These are phyloP conservation scores for Crotophaga sulcirostris DNA, from an alignment of 2,113 vertebrate genomes.

Conservation along the genomic window DNA sequence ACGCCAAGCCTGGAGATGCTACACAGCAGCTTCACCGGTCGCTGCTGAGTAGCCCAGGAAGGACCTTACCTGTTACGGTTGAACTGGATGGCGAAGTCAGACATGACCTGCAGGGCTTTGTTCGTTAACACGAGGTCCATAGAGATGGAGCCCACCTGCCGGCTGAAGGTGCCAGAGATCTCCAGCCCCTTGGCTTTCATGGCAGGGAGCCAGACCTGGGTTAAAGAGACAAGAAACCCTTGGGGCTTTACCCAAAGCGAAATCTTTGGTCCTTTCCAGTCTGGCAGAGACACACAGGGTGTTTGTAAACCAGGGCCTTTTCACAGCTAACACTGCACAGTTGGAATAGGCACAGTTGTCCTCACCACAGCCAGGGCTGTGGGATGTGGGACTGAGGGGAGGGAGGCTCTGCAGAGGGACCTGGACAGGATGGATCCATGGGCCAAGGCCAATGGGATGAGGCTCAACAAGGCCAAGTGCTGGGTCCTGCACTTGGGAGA, in stretches of 20 bases:
- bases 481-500: too few species aligned
- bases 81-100: slow-evolving; percentile 97
- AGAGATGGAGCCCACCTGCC: slow-evolving; percentile 89
- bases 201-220: slow-evolving; percentile 93
- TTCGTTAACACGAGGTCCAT: slow-evolving; percentile 95
- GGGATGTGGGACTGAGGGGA: too few species aligned
- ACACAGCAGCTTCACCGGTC: accelerated
- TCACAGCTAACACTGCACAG: neutral
- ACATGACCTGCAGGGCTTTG: slow-evolving; percentile 97
- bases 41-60: accelerated
- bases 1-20: accelerated
- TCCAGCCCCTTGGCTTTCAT: slow-evolving; percentile 98
- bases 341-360: too few species aligned
- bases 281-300: accelerated
- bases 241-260: neutral
- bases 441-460: too few species aligned
- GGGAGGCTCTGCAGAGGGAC: too few species aligned
- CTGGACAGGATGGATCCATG: too few species aligned
- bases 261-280: neutral
- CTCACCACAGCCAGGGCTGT: too few species aligned
- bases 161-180: slow-evolving; percentile 91
- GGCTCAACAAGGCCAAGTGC: too few species aligned
- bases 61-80: slow-evolving; percentile 92
- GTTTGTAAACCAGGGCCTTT: neutral
- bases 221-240: neutral